phyloP scores from a whole-genome alignment of 2,113 vertebrate species.

The Pongo pygmaeus region DNA sequence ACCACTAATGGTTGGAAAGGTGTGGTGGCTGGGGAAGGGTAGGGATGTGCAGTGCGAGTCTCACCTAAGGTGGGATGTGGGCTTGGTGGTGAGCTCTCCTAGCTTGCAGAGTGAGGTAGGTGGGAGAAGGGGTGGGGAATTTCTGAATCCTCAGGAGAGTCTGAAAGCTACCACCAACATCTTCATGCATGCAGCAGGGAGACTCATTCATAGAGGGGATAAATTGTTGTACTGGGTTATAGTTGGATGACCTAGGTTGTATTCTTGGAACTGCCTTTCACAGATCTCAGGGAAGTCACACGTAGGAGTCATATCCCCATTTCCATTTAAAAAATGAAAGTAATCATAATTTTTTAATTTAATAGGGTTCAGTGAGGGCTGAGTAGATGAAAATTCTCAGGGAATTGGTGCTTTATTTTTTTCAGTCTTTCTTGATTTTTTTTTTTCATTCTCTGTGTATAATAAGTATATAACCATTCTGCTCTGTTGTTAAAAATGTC shows the following conservation, averaged over 20 bases:
- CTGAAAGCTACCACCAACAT: slow-evolving; percentile 8
- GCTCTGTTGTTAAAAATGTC: neutral
- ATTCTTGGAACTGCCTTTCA: slow-evolving; percentile 62
- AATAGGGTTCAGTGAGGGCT: neutral
- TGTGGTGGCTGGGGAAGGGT: slow-evolving; percentile 37
- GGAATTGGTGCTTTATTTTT: neutral
- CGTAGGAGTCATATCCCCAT: neutral
- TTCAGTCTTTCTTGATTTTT: neutral
- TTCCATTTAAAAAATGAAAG: slow-evolving; percentile 1
- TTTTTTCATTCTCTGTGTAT: neutral
- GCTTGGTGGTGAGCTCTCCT: neutral
- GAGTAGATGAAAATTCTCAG: neutral
- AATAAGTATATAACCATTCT: neutral
- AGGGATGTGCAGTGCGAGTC: slow-evolving; percentile 23
- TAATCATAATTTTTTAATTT: neutral
- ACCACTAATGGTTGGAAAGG: slow-evolving; percentile 69
- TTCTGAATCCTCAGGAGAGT: slow-evolving; percentile 37
- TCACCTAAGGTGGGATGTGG: slow-evolving; percentile 66
- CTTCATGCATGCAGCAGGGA: neutral
- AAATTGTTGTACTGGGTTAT: slow-evolving; percentile 28
- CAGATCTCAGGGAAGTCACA: slow-evolving; percentile 30
- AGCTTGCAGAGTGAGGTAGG: slow-evolving; percentile 6
- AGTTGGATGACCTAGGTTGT: neutral
- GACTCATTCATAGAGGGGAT: slow-evolving; percentile 56
- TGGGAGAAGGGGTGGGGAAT: neutral